Conservation (phyloP, 1,140 invertebrate genomes). For the Tetramorium alpestre region DNA sequence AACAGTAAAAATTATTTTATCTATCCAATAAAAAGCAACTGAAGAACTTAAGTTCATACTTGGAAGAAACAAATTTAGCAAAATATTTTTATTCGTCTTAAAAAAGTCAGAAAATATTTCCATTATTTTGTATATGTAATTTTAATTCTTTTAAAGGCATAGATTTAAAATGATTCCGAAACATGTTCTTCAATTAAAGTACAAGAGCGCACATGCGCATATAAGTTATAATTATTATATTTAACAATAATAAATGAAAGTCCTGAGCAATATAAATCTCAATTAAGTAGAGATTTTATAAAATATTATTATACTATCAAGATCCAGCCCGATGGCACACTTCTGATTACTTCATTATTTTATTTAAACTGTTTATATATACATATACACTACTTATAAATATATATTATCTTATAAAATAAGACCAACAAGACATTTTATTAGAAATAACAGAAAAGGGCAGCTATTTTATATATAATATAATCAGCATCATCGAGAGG, state of each 20-base stretch:
- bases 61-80: not conserved
- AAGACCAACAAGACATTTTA: not conserved
- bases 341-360: too few relatives aligned
- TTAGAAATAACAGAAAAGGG: not conserved
- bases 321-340: too few relatives aligned
- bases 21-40: not conserved
- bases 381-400: too few relatives aligned
- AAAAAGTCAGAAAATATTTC: not conserved
- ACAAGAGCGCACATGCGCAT: not conserved
- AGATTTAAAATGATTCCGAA: not conserved
- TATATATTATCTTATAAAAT: not conserved
- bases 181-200: not conserved
- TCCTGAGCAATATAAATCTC: too few relatives aligned
- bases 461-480: not conserved
- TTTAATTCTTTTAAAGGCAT: not conserved
- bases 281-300: too few relatives aligned
- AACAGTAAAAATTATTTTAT: slow-evolving; percentile 63
- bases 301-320: too few relatives aligned
- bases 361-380: not conserved
- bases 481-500: not conserved
- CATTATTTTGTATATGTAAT: not conserved
- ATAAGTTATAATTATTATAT: too few relatives aligned
- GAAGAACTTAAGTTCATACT: not conserved
- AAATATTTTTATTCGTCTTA: not conserved
- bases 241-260: too few relatives aligned